These are phyloP conservation scores for Lasiurus borealis DNA, from an alignment of 2,113 vertebrate genomes.

Conservation along the genomic window DNA sequence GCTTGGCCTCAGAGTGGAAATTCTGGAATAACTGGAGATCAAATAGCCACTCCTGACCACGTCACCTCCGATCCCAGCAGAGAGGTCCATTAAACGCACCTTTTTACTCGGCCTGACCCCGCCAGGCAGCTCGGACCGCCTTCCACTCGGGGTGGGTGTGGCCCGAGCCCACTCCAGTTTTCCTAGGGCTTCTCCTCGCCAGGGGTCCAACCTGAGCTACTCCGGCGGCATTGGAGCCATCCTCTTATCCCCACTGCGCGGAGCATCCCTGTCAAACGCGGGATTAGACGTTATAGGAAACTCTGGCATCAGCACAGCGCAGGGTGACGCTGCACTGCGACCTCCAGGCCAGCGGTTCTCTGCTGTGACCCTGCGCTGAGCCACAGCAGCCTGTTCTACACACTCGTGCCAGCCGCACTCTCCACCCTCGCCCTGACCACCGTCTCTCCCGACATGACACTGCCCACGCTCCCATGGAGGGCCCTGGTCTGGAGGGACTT, in stretches of 20 bases:
- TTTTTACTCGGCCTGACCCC: not conserved
- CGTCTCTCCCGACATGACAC: not conserved
- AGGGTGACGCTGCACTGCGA: rapidly evolving
- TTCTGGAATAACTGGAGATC: slow-evolving; percentile 82
- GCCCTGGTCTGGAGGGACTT: not conserved
- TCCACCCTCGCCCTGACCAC: not conserved
- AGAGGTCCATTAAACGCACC: slow-evolving; percentile 56
- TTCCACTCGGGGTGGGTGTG: not conserved
- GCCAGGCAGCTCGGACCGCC: not conserved
- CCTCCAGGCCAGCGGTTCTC: not conserved
- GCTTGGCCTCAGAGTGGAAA: slow-evolving; percentile 74
- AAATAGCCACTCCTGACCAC: slow-evolving; percentile 78
- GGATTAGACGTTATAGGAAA: rapidly evolving
- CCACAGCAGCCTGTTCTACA: not conserved
- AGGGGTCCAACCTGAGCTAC: not conserved
- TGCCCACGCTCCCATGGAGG: not conserved
- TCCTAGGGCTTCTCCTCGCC: not conserved
- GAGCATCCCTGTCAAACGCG: not conserved
- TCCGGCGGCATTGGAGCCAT: rapidly evolving
- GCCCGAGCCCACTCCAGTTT: not conserved
- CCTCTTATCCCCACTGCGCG: not conserved
- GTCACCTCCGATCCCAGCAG: slow-evolving; percentile 13
- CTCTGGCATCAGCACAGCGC: rapidly evolving
- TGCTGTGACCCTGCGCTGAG: too few species aligned
- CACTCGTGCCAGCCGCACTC: rapidly evolving